Conservation (phyloP, 1,140 invertebrate species). For the Caenorhabditis tropicalis region DNA sequence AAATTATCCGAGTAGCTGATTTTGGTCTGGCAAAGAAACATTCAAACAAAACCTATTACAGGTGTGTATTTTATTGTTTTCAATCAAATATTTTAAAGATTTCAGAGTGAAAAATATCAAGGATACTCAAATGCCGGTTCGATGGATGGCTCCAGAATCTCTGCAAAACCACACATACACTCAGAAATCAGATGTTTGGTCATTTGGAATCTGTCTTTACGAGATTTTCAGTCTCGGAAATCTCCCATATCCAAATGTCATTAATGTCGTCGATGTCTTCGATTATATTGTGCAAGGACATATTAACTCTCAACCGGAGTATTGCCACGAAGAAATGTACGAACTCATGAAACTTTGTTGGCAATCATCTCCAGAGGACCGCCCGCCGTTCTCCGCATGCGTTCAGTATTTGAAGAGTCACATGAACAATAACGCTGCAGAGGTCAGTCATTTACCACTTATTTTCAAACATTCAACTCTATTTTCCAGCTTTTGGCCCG, state of each 20-base stretch:
- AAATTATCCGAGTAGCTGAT: slow-evolving; percentile 52
- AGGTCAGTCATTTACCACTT: background rate
- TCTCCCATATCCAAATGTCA: slow-evolving; percentile 49
- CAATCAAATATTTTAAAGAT: background rate
- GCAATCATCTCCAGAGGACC: background rate
- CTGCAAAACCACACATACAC: slow-evolving; percentile 16
- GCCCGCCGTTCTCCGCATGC: slow-evolving; percentile 43
- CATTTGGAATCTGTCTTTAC: slow-evolving; percentile 54
- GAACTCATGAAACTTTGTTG: slow-evolving; percentile 41
- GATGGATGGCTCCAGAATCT: slow-evolving; percentile 49
- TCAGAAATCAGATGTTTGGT: slow-evolving; percentile 52
- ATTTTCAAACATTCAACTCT: background rate
- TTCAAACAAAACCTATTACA: slow-evolving; percentile 51
- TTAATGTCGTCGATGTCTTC: background rate
- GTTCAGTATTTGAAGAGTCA: slow-evolving; percentile 22
- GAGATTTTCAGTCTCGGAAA: slow-evolving; percentile 56
- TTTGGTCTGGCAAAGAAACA: slow-evolving; percentile 50
- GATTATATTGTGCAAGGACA: slow-evolving; percentile 28
- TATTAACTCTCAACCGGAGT: slow-evolving; percentile 31
- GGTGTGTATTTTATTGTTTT: background rate
- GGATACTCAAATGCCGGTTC: slow-evolving; percentile 26
- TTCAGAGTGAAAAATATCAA: slow-evolving; percentile 46
- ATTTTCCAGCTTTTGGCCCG: background rate
- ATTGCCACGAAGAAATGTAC: slow-evolving; percentile 55
- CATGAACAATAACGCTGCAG: background rate